A percentile compares a stretch with the other conserved stretches of the same genome.
Evolutionary conservation across 2,888 invertebrate species (phyloP).

Genomic region (Laothoe populi): DNA sequence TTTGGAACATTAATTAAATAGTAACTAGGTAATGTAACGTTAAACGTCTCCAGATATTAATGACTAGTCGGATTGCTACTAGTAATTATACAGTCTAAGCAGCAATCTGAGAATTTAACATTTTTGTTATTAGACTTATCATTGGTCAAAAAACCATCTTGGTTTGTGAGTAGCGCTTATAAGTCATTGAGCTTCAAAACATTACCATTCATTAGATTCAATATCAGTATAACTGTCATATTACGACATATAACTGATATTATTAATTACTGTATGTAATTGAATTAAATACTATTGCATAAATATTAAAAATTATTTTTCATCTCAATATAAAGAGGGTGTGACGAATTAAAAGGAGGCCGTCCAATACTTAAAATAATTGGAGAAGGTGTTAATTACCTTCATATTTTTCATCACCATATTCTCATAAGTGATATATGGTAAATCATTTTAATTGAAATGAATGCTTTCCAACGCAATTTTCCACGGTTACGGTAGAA

Average conservation of each 20-base stretch:
- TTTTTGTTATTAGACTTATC: neutral
- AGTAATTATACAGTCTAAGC: no score
- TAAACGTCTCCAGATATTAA: no score
- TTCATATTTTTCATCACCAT: neutral
- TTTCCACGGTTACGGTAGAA: slow-evolving; percentile 8
- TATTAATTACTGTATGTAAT: neutral
- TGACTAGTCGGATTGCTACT: no score
- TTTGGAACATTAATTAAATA: no score
- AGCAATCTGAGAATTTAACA: no score
- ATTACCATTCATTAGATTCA: neutral
- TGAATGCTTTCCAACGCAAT: slow-evolving; percentile 11
- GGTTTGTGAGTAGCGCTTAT: neutral
- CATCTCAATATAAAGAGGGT: slow-evolving; percentile 5
- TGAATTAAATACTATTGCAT: neutral
- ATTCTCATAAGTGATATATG: slow-evolving; percentile 7
- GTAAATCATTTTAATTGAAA: slow-evolving; percentile 9
- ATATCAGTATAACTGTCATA: no score
- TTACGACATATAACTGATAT: neutral
- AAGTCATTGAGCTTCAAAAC: neutral
- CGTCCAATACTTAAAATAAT: slow-evolving; percentile 12
- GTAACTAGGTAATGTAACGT: no score
- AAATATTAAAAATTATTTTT: neutral
- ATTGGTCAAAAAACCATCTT: neutral
- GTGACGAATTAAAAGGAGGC: slow-evolving; percentile 16
- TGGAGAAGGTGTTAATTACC: slow-evolving; percentile 15